phyloP scores from a whole-genome alignment of 2,113 vertebrate genomes.

The Pomatostomus ruficeps region DNA sequence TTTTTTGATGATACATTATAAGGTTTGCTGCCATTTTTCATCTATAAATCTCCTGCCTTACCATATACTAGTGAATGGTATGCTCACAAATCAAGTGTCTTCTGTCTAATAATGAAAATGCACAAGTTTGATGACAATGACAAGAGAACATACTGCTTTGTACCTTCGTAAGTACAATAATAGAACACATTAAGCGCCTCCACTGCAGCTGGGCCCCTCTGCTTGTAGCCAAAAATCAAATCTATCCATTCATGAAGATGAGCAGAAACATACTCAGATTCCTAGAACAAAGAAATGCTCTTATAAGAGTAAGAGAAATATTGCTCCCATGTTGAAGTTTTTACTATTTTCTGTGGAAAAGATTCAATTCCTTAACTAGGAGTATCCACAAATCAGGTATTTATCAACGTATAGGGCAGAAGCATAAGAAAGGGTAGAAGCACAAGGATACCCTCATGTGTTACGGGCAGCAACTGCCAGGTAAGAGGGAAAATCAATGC shows the following conservation, averaged over 20 bases:
- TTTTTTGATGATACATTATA: background rate
- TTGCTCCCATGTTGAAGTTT: background rate
- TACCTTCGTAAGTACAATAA: conserved; percentile 94
- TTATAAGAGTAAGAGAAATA: background rate
- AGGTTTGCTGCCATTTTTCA: background rate
- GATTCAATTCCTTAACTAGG: background rate
- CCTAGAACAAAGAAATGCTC: conserved; percentile 69
- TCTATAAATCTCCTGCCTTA: background rate
- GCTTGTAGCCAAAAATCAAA: conserved; percentile 96
- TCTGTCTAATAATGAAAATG: background rate
- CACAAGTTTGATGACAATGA: background rate
- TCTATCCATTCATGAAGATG: conserved; percentile 99
- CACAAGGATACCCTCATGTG: background rate
- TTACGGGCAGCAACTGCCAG: background rate
- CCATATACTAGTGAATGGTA: background rate
- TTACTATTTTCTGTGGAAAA: background rate
- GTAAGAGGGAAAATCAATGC: background rate
- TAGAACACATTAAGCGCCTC: conserved; percentile 97
- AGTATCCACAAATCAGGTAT: background rate
- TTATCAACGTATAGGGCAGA: background rate
- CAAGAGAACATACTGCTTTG: background rate
- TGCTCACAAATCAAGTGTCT: background rate
- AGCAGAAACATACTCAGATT: conserved; percentile 91
- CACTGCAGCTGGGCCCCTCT: conserved; percentile 88
- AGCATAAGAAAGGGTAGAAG: background rate